Evolutionary conservation across 1,140 invertebrate genomes (phyloP), one percentile per base, ranked within the genome.

Genomic region (Diachasmimorpha longicaudata): DNA sequence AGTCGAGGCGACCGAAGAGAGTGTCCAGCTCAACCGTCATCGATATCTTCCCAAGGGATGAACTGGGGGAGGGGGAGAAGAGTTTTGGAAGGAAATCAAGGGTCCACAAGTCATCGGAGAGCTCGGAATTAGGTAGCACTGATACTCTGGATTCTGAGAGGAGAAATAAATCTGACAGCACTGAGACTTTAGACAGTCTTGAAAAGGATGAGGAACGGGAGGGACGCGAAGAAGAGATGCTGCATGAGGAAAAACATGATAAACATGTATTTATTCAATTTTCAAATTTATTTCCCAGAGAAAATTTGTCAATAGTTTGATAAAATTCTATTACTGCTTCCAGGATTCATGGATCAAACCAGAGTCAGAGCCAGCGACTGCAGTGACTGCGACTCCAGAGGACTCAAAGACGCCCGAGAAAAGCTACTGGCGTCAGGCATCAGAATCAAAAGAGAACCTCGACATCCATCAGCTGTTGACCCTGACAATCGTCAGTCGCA

Each of bases 91-190:
- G 71, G 66, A 77, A 70, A 80, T 79, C 25, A 66, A 73, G 87
- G n/a, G 70, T 89, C 5, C 84, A 88, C 25, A 89, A 88, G 58
- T 88, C 86, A 0, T 89, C 87, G 1, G 88, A 89, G 70, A 89
- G 88, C 67, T 89, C 87, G 0, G 87, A 89, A 9, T 76, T 89
- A 0, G 87, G 86, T 0, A 89, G 87, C 39, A 89, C 86, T 3
- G 87, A 89, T 21, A 89, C 88, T 1, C 69, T 89, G 0, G 85
- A 88, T 58, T 88, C 86, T 0, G 87, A 89, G n/a, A 83, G 82
- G 16, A 83, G 85, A 46, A 87, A 87, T 39, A 88, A 88, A 10
- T 88, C 85, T 0, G 87, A 86, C 58, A 89, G 87, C 58, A 87
- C 85, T 0, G 88, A 89, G 68, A 89, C 87, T 5, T 74, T 89